These are phyloP conservation scores for Ophion obscuratus DNA, from an alignment of 2,888 invertebrate genomes.

Conservation along the genomic window DNA sequence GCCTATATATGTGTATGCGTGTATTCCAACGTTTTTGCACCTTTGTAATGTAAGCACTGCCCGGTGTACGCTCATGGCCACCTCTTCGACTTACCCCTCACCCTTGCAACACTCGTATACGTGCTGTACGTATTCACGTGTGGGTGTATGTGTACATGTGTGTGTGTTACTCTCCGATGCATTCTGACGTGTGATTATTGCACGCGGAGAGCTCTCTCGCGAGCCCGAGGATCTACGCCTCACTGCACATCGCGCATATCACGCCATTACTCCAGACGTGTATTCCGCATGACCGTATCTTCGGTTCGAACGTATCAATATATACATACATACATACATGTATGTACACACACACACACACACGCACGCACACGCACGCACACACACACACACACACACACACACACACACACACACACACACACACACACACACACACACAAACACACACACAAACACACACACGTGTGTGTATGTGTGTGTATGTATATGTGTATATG, in stretches of 20 bases:
- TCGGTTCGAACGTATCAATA: slow-evolving; percentile 44
- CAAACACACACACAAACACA: too few relatives aligned
- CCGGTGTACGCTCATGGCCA: slow-evolving; percentile 34
- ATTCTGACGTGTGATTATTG: slow-evolving; percentile 83
- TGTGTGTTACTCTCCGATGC: slow-evolving; percentile 73
- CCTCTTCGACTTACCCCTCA: slow-evolving; percentile 13
- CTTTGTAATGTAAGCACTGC: slow-evolving; percentile 26
- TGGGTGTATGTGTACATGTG: slow-evolving; percentile 65
- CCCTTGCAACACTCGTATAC: slow-evolving; percentile 10
- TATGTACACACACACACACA: not conserved
- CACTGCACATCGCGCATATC: slow-evolving; percentile 80
- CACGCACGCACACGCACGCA: not conserved
- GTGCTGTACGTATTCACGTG: slow-evolving; percentile 2
- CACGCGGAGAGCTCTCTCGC: slow-evolving; percentile 77
- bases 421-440: too few relatives aligned
- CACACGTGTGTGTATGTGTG: too few relatives aligned
- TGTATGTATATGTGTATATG: too few relatives aligned
- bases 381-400: too few relatives aligned
- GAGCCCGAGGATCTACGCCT: slow-evolving; percentile 80
- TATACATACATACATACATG: slow-evolving; percentile 3
- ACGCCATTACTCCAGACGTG: slow-evolving; percentile 76
- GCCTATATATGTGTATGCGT: not conserved
- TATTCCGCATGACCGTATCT: slow-evolving; percentile 48
- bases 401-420: too few relatives aligned
- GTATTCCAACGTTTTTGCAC: slow-evolving; percentile 29